phyloP scores from a whole-genome alignment of 2,797 vertebrate species.

The Avahi laniger region DNA sequence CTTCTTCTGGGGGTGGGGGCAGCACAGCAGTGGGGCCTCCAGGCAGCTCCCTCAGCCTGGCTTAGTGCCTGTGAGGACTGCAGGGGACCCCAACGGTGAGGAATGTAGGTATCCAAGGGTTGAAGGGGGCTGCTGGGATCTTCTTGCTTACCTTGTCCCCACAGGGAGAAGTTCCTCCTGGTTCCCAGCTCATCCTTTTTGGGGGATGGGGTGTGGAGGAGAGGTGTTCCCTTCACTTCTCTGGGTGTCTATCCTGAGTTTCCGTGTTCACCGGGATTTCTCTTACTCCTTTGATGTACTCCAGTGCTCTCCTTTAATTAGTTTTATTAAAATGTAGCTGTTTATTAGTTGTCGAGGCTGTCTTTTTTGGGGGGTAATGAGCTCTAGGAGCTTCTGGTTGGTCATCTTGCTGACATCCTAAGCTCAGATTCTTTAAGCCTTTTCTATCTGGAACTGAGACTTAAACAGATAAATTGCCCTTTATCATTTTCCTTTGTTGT shows the following conservation, averaged over 20 bases:
- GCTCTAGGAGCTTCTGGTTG: not conserved
- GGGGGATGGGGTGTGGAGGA: not conserved
- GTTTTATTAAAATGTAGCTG: not conserved
- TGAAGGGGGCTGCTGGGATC: not conserved
- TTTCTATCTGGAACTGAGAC: not conserved
- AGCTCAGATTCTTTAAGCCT: not conserved
- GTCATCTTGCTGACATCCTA: not conserved
- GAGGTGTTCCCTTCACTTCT: not conserved
- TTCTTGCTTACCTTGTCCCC: not conserved
- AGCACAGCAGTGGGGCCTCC: not conserved
- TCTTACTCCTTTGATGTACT: not conserved
- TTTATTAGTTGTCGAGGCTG: not conserved
- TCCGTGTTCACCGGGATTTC: not conserved
- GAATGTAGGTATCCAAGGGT: not conserved
- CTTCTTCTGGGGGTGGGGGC: not conserved
- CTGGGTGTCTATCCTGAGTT: not conserved
- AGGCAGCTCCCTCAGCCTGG: not conserved
- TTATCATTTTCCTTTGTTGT: not conserved
- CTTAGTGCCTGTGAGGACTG: not conserved
- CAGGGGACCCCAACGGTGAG: too few relatives aligned
- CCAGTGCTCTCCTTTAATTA: not conserved
- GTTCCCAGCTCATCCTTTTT: not conserved
- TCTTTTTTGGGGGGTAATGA: not conserved
- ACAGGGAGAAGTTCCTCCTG: not conserved
- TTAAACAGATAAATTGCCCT: conserved; percentile 16